Base-by-base conservation (phyloP, 1,140 invertebrate species). In the Pseudomyrmex dendroicus region DNA sequence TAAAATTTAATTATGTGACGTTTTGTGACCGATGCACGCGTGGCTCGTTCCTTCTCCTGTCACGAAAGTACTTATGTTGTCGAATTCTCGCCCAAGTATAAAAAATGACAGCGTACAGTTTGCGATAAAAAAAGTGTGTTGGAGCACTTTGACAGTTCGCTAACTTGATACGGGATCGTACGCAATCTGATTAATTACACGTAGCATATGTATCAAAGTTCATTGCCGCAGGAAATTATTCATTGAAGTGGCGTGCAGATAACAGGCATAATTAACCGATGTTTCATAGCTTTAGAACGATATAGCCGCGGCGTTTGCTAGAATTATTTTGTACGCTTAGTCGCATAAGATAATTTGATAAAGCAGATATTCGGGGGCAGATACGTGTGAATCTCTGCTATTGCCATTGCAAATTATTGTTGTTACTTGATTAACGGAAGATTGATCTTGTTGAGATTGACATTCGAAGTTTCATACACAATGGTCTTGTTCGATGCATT, bases 201-300 rank as follows among this genome's bases (percentile, higher is more conserved):
- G 76, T 80, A 80, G 54, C 70, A 52, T 78, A 64, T 78, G 68
- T 68, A 66, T 80, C 76, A 80, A 80, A 80, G 76, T 80, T 80
- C 66, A 80, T 80, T 66, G 76, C 76, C 44, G 64, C 64, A 80
- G 76, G 76, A 80, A 70, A 80, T 80, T 80, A 80, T 80, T 80
- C 76, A 80, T 80, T 70, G 64, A 59, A 80, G 76, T 80, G 66
- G 76, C 76, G 76, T 80, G 76, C 76, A 80, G 76, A 80, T 80
- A 80, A 80, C 76, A 80, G 76, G 64, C 76, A 80, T 80, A 80
- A 80, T 80, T 80, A 80, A 80, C 76, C 64, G 76, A 80, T 80
- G 76, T 80, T 80, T 70, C 64, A 80, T 80, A 59, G 64, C 66
- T 25, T 13, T 80, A 80, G 76, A 70, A 80, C 54, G 76, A 59